A percentile compares a stretch with the other conserved stretches of the same genome.
Conservation (phyloP, 2,797 vertebrate genomes). For the Pseudocheirus occidentalis region DNA sequence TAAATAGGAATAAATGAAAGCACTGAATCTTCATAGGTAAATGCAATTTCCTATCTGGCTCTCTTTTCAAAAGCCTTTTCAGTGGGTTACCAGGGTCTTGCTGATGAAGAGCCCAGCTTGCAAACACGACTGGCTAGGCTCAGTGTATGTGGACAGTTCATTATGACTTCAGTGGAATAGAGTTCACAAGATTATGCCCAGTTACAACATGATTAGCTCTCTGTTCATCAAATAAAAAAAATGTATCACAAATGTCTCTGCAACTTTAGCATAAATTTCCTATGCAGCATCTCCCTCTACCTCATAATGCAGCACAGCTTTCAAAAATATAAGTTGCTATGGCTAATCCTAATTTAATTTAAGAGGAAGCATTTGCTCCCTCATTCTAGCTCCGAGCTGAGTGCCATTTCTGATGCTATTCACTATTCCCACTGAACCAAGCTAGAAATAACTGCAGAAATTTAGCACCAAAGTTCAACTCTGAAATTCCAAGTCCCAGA, state of each 20-base stretch:
- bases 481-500: slow-evolving; percentile 70
- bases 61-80: slow-evolving; percentile 64
- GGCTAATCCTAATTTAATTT: slow-evolving; percentile 71
- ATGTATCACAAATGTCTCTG: slow-evolving; percentile 57
- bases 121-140: slow-evolving; percentile 64
- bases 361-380: slow-evolving; percentile 56
- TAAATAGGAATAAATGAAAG: slow-evolving; percentile 78
- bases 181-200: slow-evolving; percentile 76
- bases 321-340: slow-evolving; percentile 52
- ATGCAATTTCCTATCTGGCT: slow-evolving; percentile 71
- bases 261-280: slow-evolving; percentile 60
- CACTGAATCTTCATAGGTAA: slow-evolving; percentile 70
- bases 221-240: slow-evolving; percentile 71
- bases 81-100: slow-evolving; percentile 68
- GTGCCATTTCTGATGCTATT: slow-evolving; percentile 51
- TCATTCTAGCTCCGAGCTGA: slow-evolving; percentile 62
- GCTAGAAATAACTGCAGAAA: slow-evolving; percentile 72
- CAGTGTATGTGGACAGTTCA: slow-evolving; percentile 72
- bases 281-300: slow-evolving; percentile 59
- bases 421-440: slow-evolving; percentile 54
- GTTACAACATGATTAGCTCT: slow-evolving; percentile 79
- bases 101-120: slow-evolving; percentile 69
- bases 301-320: slow-evolving; percentile 63
- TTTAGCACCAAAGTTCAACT: slow-evolving; percentile 70
- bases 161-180: slow-evolving; percentile 74